phyloP scores from a whole-genome alignment of 2,888 invertebrate species.

The Schizotus pectinicornis region DNA sequence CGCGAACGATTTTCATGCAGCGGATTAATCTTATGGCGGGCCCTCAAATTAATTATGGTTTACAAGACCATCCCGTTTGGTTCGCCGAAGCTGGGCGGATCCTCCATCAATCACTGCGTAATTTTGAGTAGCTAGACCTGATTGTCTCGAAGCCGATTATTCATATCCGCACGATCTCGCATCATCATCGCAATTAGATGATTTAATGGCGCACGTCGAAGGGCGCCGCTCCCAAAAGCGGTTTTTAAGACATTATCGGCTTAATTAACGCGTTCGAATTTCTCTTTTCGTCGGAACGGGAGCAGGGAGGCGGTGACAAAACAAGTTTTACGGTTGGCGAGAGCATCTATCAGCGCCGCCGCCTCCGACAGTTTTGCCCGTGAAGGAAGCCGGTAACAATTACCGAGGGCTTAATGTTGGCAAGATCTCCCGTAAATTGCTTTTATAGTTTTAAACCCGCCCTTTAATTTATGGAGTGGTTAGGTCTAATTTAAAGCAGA shows the following conservation, averaged over 20 bases:
- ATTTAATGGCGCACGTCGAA: conserved; percentile 34
- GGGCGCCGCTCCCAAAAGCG: conserved; percentile 4
- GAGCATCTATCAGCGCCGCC: conserved; percentile 8
- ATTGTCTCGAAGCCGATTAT: conserved; percentile 36
- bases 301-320: too few relatives aligned
- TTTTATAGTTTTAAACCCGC: conserved; percentile 23
- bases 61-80: conserved; percentile 17
- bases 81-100: conserved; percentile 19
- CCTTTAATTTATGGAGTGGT: conserved; percentile 30
- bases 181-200: conserved; percentile 30
- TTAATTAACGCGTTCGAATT: too few relatives aligned
- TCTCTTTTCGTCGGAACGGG: too few relatives aligned
- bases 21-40: too few relatives aligned
- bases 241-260: too few relatives aligned
- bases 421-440: conserved; percentile 23
- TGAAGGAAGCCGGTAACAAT: conserved; percentile 15
- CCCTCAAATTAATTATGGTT: too few relatives aligned
- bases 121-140: conserved; percentile 28
- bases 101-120: conserved; percentile 31
- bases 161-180: conserved; percentile 34
- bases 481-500: conserved; percentile 30
- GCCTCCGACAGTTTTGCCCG: background rate
- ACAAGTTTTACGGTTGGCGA: too few relatives aligned
- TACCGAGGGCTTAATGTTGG: conserved; percentile 20
- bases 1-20: too few relatives aligned